Base-by-base conservation (phyloP, 2,797 vertebrate genomes). In the Myioborus melanocephalus region DNA sequence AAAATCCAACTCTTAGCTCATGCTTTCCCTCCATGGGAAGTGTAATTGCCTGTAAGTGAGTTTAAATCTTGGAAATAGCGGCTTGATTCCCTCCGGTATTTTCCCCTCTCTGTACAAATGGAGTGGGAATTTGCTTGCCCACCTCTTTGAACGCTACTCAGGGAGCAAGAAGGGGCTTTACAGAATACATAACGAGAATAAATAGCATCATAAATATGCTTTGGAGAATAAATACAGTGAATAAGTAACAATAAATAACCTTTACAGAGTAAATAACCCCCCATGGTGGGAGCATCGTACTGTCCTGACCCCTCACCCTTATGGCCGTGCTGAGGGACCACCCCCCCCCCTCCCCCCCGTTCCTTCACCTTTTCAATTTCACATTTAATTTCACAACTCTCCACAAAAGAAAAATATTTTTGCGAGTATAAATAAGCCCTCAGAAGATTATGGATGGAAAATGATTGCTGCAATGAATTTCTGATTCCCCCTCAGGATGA, bases 391-490 rank as follows among this genome's bases (percentile, higher is more conserved):
- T 49, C 24, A 27, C 10, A 8, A 10, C 19, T 64, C 5, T 21
- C 4, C 32, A 5, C 17, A 12, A 60, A 41, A 10, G 6, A 47
- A 46, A 65, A 27, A 22, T 32, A 20, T 6, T 49, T 53, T 52
- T n/a, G 9, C 0, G 0, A 37, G 5, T 19, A 23, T 41, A 32
- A 41, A 80, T 63, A 57, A 57, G 5, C 10, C 11, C 24, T 53
- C 11, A 1, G 34, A 17, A 24, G 32, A 12, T 61, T 30, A 41
- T 7, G 2, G 20, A 3, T 3, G 12, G 14, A 39, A 30, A 81
- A 53, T 3, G 8, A 24, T 65, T 0, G 0, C 34, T 8, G 12
- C 9, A 17, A 5, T 11, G 24, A 1, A 0, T 76, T 47, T 2
- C 11, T 11, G 8, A 19, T 70, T 66, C 13, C 18, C 8, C 57